phyloP scores from a whole-genome alignment of 2,888 invertebrate genomes.

The Eustalomyia histrio region DNA sequence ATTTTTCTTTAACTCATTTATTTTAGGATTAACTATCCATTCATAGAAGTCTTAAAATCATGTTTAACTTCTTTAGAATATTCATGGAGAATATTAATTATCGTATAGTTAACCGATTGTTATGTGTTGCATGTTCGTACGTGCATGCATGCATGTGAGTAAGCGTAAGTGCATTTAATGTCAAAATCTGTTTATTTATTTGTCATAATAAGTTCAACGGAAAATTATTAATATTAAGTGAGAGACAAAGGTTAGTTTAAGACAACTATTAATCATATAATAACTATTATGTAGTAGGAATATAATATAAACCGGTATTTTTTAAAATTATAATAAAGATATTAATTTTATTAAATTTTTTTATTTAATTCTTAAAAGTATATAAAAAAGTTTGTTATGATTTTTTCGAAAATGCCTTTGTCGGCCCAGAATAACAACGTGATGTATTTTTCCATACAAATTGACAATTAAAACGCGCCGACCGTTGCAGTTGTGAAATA shows the following conservation, averaged over 20 bases:
- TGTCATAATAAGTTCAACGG: conserved; percentile 57
- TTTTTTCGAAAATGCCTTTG: no score
- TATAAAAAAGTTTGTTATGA: no score
- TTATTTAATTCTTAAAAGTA: no score
- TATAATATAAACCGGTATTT: background rate
- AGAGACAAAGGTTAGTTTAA: conserved; percentile 23
- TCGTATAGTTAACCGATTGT: background rate
- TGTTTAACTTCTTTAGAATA: background rate
- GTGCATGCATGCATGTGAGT: conserved; percentile 21
- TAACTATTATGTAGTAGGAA: conserved; percentile 22
- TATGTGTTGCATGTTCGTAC: background rate
- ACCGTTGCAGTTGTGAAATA: no score
- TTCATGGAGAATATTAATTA: conserved; percentile 3
- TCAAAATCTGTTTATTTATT: conserved; percentile 54
- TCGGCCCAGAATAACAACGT: no score
- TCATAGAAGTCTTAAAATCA: background rate
- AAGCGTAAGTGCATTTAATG: conserved; percentile 33
- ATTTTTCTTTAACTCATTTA: background rate
- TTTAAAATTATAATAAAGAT: background rate
- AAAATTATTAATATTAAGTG: conserved; percentile 43
- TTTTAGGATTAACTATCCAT: background rate
- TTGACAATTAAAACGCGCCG: no score
- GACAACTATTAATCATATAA: conserved; percentile 26
- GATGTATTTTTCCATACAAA: no score
- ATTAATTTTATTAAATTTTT: no score